Percentiles rank a stretch among this genome's conserved stretches.
phyloP scores from a whole-genome alignment of 2,113 vertebrate genomes.

The Caloenas nicobarica region DNA sequence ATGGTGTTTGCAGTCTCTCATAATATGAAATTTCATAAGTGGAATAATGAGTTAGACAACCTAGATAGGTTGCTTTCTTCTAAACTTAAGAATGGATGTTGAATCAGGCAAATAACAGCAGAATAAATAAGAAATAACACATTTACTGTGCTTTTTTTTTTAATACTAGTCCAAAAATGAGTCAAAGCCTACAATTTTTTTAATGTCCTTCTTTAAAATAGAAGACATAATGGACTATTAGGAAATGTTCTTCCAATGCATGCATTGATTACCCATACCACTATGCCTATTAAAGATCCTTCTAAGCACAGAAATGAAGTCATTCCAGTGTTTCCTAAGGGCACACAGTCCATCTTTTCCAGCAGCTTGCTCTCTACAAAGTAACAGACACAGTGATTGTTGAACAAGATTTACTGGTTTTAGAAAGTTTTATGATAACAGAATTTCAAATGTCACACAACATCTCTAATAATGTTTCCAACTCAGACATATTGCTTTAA shows the following conservation, averaged over 20 bases:
- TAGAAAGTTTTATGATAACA: neutral
- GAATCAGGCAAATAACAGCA: neutral
- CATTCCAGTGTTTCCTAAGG: constrained; percentile 18
- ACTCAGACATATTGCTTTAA: neutral
- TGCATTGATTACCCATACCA: constrained; percentile 58
- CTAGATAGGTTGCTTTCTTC: neutral
- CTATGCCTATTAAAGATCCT: constrained; percentile 7
- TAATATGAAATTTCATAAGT: neutral
- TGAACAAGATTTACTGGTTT: neutral
- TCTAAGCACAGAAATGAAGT: constrained; percentile 37
- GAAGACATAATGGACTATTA: constrained; percentile 55
- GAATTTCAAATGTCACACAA: neutral
- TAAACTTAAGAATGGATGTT: neutral
- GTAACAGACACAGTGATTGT: neutral
- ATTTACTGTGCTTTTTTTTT: neutral
- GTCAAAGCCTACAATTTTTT: neutral
- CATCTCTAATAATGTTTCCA: neutral
- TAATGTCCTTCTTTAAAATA: constrained; percentile 30
- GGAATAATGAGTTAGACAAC: neutral
- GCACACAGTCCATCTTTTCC: constrained; percentile 7
- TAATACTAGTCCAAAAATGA: constrained; percentile 18
- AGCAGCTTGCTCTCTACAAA: neutral
- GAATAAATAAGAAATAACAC: neutral
- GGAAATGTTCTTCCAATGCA: constrained; percentile 16
- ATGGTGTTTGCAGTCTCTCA: neutral